phyloP scores from a whole-genome alignment of 2,888 invertebrate species.

The Apantesis nais region DNA sequence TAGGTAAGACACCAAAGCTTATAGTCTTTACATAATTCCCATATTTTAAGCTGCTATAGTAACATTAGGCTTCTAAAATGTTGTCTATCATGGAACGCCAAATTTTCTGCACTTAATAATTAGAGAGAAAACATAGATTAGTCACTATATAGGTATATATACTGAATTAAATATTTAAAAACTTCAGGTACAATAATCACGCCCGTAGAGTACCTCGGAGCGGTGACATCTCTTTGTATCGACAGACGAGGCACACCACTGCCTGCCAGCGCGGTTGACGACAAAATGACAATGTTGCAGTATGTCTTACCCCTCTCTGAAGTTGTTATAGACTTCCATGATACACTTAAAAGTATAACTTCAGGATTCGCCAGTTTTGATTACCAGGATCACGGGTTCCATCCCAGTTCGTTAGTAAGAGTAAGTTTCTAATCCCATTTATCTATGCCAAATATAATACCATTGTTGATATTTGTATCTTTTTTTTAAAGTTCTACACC shows the following conservation, averaged over 20 bases:
- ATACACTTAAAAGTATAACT: conserved; percentile 93
- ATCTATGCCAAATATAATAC: background rate
- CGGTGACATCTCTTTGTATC: conserved; percentile 89
- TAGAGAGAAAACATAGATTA: background rate
- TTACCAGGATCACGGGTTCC: conserved; percentile 95
- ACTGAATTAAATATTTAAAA: background rate
- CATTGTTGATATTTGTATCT: background rate
- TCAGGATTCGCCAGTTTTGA: conserved; percentile 98
- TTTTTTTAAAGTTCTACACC: background rate
- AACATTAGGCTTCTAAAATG: background rate
- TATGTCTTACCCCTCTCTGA: conserved; percentile 96
- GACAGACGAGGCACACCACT: conserved; percentile 89
- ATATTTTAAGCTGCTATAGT: background rate
- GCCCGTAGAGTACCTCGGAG: conserved; percentile 90
- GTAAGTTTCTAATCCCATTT: conserved; percentile 73
- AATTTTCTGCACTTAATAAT: background rate
- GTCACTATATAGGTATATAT: background rate
- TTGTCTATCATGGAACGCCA: background rate
- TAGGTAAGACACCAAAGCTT: conserved; percentile 82
- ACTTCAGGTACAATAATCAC: conserved; percentile 93
- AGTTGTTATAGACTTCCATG: conserved; percentile 97
- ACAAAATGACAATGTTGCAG: conserved; percentile 92
- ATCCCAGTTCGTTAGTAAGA: conserved; percentile 91
- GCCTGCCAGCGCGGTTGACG: conserved; percentile 92
- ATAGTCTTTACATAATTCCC: background rate